Percentiles rank a stretch among this genome's conserved stretches.
Evolutionary conservation across 2,113 vertebrate genomes (phyloP).

Genomic region (Gavia stellata): DNA sequence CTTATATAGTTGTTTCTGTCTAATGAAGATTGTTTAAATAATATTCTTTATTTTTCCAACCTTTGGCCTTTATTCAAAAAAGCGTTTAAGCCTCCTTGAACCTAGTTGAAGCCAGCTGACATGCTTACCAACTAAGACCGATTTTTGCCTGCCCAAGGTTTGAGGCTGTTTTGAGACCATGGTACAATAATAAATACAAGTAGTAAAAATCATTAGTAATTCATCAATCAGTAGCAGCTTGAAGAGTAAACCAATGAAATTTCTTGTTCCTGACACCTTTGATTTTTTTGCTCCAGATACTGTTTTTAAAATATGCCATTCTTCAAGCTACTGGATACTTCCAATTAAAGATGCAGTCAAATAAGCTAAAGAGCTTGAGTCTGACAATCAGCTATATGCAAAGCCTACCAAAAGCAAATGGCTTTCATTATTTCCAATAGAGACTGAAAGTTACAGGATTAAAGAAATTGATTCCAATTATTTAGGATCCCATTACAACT

Average conservation of each 20-base stretch:
- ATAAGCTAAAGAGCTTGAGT: background rate
- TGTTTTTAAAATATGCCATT: background rate
- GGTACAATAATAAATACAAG: background rate
- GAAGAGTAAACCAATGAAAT: background rate
- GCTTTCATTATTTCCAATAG: conserved; percentile 61
- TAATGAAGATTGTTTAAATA: background rate
- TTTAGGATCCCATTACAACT: conserved; percentile 19
- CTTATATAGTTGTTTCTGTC: background rate
- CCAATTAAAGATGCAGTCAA: background rate
- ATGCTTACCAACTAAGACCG: background rate
- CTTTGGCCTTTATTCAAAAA: background rate
- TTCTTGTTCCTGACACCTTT: background rate
- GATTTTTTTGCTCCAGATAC: background rate
- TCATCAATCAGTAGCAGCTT: background rate
- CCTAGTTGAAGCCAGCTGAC: background rate
- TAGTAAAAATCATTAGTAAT: background rate
- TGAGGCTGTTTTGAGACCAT: background rate
- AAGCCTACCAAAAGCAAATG: conserved; percentile 44
- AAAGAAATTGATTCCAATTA: conserved; percentile 63
- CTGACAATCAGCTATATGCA: background rate
- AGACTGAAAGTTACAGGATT: conserved; percentile 31
- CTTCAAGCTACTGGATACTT: background rate
- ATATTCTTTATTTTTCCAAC: background rate
- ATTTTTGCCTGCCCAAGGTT: background rate
- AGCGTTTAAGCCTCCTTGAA: background rate